Base-by-base conservation (phyloP, 2,888 invertebrate species). In the Lepas anatifera region DNA sequence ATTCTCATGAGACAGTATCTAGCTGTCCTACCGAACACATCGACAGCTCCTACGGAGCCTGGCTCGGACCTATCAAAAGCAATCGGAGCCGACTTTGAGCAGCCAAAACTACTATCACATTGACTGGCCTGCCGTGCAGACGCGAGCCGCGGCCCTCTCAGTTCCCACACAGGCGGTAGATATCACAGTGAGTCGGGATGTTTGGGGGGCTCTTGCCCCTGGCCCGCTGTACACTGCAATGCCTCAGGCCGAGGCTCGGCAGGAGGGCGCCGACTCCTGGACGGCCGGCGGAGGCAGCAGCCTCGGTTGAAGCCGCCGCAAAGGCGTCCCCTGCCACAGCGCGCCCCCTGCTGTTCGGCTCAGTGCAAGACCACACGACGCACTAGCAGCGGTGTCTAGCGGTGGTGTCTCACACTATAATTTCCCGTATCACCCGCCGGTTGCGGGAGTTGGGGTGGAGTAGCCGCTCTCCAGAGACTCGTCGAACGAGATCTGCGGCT, bases 391-490 rank as follows among this genome's bases (percentile, higher is more conserved):
- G n/a, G n/a, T 22, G 35, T 22, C 58, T 29, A 35, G 58, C 58
- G 58, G 18, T 22, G 39, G n/a, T 13, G 13, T 2, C 58, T 74
- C 71, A 74, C 69, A 95, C 95, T 81, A 95, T 95, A 81, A 95
- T 95, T 83, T 95, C 95, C 76, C 94, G 87, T 78, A 95, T 94
- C 81, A 95, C 93, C 79, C 95, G 85, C 76, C 94, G 87, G 78
- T 91, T 90, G 79, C 94, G 87, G 77, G 93, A 92, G 83, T 94
- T 73, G 94, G 94, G 76, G 95, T 94, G 74, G 94, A 94, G 82
- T 94, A 94, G 70, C 94, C 95, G 73, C 92, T 92, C 82, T 94
- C 95, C 69, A 93, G 85, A 76, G 92, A 92, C 83, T 94, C 94
- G 82, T 95, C 94, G 82, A 94, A 94, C 79, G 90, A 90, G 76